Conservation (phyloP, 2,113 vertebrate genomes). For the Poeciliopsis prolifica region DNA sequence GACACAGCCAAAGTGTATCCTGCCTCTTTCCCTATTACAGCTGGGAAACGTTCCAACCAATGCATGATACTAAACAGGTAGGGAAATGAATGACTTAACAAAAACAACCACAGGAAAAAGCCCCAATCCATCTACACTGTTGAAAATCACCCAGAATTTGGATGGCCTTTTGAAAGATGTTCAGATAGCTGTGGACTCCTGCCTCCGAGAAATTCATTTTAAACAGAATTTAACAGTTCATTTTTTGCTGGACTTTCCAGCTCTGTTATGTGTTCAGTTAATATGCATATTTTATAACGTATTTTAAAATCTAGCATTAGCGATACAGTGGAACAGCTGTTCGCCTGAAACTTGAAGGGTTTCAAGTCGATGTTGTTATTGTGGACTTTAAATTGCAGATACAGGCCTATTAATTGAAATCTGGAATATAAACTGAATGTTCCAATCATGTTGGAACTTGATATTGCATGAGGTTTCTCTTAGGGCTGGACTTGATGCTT, state of each 20-base stretch:
- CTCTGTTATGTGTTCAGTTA: constrained; percentile 1
- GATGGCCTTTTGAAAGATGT: background rate
- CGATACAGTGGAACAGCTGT: constrained; percentile 52
- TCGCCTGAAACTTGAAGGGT: constrained; percentile 66
- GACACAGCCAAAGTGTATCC: background rate
- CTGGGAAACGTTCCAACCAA: background rate
- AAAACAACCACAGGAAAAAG: background rate
- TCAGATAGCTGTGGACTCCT: too few species aligned
- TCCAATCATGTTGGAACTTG: constrained; percentile 5
- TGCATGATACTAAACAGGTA: background rate
- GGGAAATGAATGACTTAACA: background rate
- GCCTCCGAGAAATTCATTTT: too few species aligned
- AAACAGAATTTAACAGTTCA: too few species aligned
- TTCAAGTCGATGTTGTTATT: constrained; percentile 30
- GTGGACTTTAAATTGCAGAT: constrained; percentile 52
- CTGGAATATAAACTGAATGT: constrained; percentile 57
- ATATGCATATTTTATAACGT: constrained; percentile 37
- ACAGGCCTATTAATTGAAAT: constrained; percentile 32
- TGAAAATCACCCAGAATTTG: background rate
- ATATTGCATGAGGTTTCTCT: background rate
- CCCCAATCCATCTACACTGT: background rate
- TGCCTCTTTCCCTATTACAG: too few species aligned
- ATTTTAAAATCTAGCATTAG: constrained; percentile 24
- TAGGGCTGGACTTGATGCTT: background rate
- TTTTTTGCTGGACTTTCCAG: too few species aligned